Percentiles rank a stretch among this genome's conserved stretches.
These are phyloP conservation scores for Catamblyrhynchus diadema DNA, from an alignment of 2,797 vertebrate species.

Conservation along the genomic window DNA sequence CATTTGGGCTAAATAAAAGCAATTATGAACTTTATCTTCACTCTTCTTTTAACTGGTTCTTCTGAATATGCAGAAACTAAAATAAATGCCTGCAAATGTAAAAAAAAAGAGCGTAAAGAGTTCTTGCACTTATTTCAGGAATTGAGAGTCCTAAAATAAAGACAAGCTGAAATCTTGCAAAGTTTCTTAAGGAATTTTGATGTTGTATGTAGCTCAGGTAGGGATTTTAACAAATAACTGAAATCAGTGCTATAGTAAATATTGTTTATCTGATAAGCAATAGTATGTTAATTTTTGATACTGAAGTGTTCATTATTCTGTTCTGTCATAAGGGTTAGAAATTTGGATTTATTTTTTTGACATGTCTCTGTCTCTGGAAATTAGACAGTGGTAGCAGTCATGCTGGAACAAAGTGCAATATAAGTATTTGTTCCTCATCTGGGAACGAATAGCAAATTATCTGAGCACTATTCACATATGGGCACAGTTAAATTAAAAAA, in stretches of 20 bases:
- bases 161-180: neutral
- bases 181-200: neutral
- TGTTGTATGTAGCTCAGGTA: neutral
- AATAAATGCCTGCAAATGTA: neutral
- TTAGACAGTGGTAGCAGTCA: neutral
- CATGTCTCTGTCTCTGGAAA: neutral
- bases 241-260: neutral
- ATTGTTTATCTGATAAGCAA: neutral
- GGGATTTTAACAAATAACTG: neutral
- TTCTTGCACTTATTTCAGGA: neutral
- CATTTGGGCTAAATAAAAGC: neutral
- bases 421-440: neutral
- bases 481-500: neutral
- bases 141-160: neutral
- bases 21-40: neutral
- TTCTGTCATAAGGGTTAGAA: neutral
- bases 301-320: neutral
- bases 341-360: neutral
- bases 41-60: neutral
- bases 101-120: neutral
- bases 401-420: neutral
- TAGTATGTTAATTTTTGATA: neutral
- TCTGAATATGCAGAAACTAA: neutral
- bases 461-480: neutral
- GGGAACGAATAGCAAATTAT: neutral